phyloP scores from a whole-genome alignment of 2,797 vertebrate genomes.

The Myioborus melanocephalus region DNA sequence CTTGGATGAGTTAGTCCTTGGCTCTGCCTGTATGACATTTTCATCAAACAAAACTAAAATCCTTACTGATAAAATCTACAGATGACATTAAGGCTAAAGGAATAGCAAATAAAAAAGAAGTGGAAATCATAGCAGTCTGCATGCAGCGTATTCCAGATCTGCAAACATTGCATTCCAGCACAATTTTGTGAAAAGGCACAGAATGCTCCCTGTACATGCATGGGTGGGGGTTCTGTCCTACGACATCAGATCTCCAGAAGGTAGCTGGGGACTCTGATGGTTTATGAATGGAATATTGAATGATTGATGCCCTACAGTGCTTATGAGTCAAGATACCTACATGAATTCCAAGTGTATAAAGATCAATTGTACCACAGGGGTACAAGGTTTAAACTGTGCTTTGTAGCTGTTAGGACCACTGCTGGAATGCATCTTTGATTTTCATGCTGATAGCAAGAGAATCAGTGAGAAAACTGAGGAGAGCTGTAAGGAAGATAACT shows the following conservation, averaged over 20 bases:
- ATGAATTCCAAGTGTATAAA: not conserved
- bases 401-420: not conserved
- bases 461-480: not conserved
- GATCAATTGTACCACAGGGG: not conserved
- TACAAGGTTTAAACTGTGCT: not conserved
- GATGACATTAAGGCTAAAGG: not conserved
- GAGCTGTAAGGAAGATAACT: not conserved
- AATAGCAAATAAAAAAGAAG: not conserved
- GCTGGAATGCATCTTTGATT: not conserved
- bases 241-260: not conserved
- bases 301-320: not conserved
- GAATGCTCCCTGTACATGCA: accelerated
- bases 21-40: not conserved
- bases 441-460: not conserved
- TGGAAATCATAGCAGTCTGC: not conserved
- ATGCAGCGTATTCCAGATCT: not conserved
- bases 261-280: not conserved
- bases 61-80: not conserved
- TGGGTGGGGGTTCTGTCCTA: not conserved
- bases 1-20: not conserved
- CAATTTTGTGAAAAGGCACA: accelerated
- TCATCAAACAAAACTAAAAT: not conserved
- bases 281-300: not conserved
- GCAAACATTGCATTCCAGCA: not conserved
- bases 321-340: not conserved